A percentile compares a stretch with the other conserved stretches of the same genome.
These are phyloP conservation scores for Trachelus iudaicus DNA, from an alignment of 2,888 invertebrate species.

Conservation along the genomic window DNA sequence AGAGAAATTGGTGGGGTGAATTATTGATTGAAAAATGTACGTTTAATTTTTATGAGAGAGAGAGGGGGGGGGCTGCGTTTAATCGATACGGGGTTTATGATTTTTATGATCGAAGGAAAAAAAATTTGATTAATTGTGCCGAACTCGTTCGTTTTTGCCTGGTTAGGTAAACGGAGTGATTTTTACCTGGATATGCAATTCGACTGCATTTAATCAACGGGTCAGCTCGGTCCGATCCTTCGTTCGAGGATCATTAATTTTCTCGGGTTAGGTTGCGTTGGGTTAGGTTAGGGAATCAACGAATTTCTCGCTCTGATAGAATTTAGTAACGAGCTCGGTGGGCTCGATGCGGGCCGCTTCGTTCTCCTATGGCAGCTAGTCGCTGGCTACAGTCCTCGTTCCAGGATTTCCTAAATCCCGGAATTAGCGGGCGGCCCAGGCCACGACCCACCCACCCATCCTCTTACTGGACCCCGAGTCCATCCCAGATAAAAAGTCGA, in stretches of 20 bases:
- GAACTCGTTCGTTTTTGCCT: too few relatives aligned
- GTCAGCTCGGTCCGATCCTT: not conserved
- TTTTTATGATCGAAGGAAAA: too few relatives aligned
- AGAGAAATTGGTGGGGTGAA: too few relatives aligned
- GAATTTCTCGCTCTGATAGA: conserved; percentile 19
- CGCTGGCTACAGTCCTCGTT: conserved; percentile 12
- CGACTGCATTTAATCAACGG: conserved; percentile 3
- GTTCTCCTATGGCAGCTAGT: not conserved
- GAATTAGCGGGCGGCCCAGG: conserved; percentile 19
- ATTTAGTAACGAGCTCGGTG: conserved; percentile 20
- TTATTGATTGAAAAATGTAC: too few relatives aligned
- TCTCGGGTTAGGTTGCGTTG: not conserved
- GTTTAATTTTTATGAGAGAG: too few relatives aligned
- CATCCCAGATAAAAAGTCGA: conserved; percentile 20
- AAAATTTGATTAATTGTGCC: too few relatives aligned
- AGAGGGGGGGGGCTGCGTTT: too few relatives aligned
- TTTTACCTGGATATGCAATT: too few relatives aligned
- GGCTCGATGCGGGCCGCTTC: conserved; percentile 9
- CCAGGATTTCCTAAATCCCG: conserved; percentile 22
- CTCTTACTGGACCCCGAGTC: conserved; percentile 3
- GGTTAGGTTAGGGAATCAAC: conserved; percentile 10
- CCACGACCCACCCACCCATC: conserved; percentile 5
- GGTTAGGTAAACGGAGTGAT: too few relatives aligned
- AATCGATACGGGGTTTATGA: too few relatives aligned
- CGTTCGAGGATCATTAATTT: conserved; percentile 18